A percentile compares a stretch with the other conserved stretches of the same genome.
phyloP scores from a whole-genome alignment of 2,113 vertebrate species.

The Lagenorhynchus albirostris region DNA sequence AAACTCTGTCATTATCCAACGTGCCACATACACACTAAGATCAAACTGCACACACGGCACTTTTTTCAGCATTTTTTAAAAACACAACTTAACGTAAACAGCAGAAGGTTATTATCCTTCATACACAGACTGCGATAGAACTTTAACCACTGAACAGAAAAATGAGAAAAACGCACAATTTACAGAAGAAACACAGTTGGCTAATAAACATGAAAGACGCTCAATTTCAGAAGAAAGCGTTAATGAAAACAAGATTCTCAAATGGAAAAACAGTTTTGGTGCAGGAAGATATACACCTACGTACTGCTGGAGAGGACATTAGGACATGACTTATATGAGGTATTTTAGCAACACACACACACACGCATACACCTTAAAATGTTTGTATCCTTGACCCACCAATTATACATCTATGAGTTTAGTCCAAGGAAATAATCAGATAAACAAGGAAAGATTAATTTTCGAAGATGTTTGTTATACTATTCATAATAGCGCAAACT shows the following conservation, averaged over 20 bases:
- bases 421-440: not conserved
- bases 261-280: not conserved
- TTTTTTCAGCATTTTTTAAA: not conserved
- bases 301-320: not conserved
- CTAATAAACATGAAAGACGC: not conserved
- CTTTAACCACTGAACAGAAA: not conserved
- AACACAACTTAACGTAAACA: not conserved
- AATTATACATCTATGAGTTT: not conserved
- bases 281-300: not conserved
- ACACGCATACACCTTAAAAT: not conserved
- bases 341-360: not conserved
- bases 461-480: not conserved
- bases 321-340: not conserved
- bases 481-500: conserved; percentile 8
- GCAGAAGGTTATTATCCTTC: not conserved
- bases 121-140: not conserved
- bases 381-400: not conserved
- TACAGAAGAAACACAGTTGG: not conserved
- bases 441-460: not conserved
- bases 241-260: conserved; percentile 2
- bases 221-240: not conserved
- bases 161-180: not conserved
- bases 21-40: not conserved
- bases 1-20: not conserved
- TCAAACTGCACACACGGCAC: not conserved